These are phyloP conservation scores for Meliscaeva auricollis DNA, from an alignment of 2,888 invertebrate genomes.

Conservation along the genomic window DNA sequence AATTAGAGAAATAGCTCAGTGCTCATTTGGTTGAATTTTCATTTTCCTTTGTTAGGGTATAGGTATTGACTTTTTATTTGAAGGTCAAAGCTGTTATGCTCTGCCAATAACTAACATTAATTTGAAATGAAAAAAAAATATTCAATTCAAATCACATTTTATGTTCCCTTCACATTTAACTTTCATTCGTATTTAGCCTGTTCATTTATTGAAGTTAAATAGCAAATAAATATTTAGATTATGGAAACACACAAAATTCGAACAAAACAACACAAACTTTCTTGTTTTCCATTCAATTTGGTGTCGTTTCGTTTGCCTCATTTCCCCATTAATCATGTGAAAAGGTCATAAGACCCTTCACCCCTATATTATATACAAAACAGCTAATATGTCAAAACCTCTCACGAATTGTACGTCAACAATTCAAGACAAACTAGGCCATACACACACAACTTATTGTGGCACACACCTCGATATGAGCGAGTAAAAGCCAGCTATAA, in stretches of 20 bases:
- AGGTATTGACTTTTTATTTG: too few species aligned
- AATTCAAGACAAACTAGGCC: not conserved
- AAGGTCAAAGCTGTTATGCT: too few species aligned
- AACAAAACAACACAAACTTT: not conserved
- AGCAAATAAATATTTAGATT: not conserved
- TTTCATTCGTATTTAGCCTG: not conserved
- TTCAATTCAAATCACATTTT: too few species aligned
- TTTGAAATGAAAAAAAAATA: too few species aligned
- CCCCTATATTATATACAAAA: not conserved
- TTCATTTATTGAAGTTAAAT: not conserved
- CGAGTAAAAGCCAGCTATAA: too few species aligned
- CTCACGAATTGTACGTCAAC: slow-evolving; percentile 22
- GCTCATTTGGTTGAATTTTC: too few species aligned
- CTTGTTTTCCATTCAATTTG: slow-evolving; percentile 53
- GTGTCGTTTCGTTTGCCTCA: slow-evolving; percentile 40
- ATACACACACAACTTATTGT: slow-evolving; percentile 19
- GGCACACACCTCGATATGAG: slow-evolving; percentile 14
- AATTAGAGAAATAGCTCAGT: too few species aligned
- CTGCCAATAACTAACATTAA: too few species aligned
- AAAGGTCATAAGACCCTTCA: slow-evolving; percentile 58
- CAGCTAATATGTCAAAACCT: slow-evolving; percentile 20
- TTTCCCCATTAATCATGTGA: slow-evolving; percentile 65
- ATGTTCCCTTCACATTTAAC: not conserved
- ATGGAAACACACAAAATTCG: not conserved
- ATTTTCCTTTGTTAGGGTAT: too few species aligned